These are phyloP conservation scores for Oceanodroma tethys DNA, from an alignment of 2,113 vertebrate species.

Conservation along the genomic window DNA sequence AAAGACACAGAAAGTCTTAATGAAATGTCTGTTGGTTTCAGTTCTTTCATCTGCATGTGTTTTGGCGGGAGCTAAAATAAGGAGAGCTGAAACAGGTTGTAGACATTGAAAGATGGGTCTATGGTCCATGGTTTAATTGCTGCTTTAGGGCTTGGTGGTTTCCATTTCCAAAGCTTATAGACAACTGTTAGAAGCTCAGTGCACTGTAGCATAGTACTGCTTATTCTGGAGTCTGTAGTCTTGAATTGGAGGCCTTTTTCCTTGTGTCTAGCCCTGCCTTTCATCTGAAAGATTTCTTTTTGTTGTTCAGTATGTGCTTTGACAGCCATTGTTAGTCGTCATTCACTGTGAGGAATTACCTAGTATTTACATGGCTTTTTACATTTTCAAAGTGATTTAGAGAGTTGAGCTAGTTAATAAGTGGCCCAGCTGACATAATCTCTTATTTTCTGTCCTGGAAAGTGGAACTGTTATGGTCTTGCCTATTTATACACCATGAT, in stretches of 20 bases:
- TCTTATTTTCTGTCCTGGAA: not conserved
- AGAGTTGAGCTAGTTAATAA: not conserved
- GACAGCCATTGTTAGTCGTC: not conserved
- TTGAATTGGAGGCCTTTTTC: not conserved
- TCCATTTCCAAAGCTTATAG: not conserved
- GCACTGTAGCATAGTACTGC: not conserved
- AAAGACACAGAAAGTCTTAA: not conserved
- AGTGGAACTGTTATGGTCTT: not conserved
- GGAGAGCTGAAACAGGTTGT: not conserved
- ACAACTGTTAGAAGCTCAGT: not conserved
- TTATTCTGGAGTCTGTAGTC: not conserved
- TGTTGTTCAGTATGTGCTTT: not conserved
- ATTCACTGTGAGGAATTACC: not conserved
- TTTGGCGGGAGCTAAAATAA: not conserved
- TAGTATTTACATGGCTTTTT: not conserved
- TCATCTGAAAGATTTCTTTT: not conserved
- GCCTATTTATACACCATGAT: not conserved
- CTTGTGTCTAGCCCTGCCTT: not conserved
- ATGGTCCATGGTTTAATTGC: not conserved
- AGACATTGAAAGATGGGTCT: not conserved
- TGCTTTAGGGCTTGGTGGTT: not conserved
- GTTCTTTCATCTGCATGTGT: not conserved
- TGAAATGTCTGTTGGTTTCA: not conserved
- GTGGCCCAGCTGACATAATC: not conserved
- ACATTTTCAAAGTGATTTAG: not conserved